Base-by-base conservation (phyloP, 2,888 invertebrate species). In the Thyatira batis region DNA sequence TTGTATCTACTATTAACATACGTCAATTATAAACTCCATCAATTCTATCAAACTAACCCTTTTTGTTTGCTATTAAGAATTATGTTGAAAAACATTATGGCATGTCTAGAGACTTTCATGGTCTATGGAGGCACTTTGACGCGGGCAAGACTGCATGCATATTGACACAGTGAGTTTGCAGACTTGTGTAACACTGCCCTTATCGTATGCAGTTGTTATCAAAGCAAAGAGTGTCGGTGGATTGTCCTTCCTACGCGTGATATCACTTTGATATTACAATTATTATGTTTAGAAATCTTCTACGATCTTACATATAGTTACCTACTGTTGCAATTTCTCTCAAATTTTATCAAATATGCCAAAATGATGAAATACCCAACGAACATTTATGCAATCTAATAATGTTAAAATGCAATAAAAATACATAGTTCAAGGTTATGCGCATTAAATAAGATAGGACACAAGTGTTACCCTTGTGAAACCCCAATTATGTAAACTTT, bases 151-250 rank as follows among this genome's bases (percentile, higher is more conserved):
- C 55, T 55, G 55, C 57, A 52, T 43, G 27, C 21, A 27, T 50
- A 44, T 58, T 55, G 48, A 53, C 57, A 48, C 48, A 33, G 57
- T 48, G 51, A 11, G 49, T 49, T 39, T 49, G 49, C 17, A 13
- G 50, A 17, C 51, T 53, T 53, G 61, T 57, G 58, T 58, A 56
- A 54, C 48, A 50, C 33, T 45, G 33, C 33, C 54, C 49, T 62
- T 65, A 65, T 65, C 65, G 60, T 28, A 45, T 53, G 55, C 54
- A 57, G 57, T 54, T 50, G 50, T 43, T 52, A 54, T 60, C 56
- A 63, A 45, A 51, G 49, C 56, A 61, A 65, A 63, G 48, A 61
- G 6, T 10, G 57, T 28, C 30, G 51, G 53, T 49, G 53, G 62
- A 56, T 61, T 57, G 59, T 59, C 61, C 63, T 61, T 52, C 56